Evolutionary conservation across 2,888 invertebrate genomes (phyloP).

Genomic region (Watsonalla binaria): DNA sequence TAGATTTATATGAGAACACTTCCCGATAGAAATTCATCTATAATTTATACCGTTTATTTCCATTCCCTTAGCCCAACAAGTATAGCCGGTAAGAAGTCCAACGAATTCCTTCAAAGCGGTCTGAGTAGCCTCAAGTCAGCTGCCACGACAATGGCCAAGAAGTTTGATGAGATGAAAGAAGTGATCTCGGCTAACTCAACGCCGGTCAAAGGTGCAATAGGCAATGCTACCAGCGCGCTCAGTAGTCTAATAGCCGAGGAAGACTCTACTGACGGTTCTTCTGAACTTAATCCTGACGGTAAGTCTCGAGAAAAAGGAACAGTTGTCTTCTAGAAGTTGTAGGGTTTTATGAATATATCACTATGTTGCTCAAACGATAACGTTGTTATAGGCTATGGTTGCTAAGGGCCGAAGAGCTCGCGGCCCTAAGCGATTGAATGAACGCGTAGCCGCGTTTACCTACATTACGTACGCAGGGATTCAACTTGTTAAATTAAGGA

Average conservation of each 20-base stretch:
- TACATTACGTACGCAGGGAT: too few species aligned
- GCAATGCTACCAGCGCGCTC: conserved; percentile 64
- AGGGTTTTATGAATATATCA: too few species aligned
- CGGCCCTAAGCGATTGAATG: too few species aligned
- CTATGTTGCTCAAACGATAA: too few species aligned
- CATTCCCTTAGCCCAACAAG: conserved; percentile 83
- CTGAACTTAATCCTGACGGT: conserved; percentile 74
- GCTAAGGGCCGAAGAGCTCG: too few species aligned
- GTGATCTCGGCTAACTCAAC: conserved; percentile 93
- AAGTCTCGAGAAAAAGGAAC: too few species aligned
- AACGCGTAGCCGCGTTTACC: too few species aligned
- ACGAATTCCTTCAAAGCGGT: conserved; percentile 91
- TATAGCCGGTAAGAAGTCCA: conserved; percentile 91
- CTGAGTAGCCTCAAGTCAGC: conserved; percentile 92
- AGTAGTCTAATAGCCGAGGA: conserved; percentile 62
- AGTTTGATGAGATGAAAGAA: conserved; percentile 94
- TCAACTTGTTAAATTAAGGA: too few species aligned
- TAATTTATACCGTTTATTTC: conserved; percentile 1
- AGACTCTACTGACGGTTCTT: conserved; percentile 66
- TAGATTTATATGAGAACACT: too few species aligned
- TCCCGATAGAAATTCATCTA: too few species aligned
- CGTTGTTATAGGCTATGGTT: too few species aligned
- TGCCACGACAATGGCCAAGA: conserved; percentile 90
- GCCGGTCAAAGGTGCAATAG: conserved; percentile 84
- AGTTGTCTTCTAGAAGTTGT: too few species aligned